phyloP scores from a whole-genome alignment of 2,888 invertebrate genomes.

The Caenorhabditis sinica region DNA sequence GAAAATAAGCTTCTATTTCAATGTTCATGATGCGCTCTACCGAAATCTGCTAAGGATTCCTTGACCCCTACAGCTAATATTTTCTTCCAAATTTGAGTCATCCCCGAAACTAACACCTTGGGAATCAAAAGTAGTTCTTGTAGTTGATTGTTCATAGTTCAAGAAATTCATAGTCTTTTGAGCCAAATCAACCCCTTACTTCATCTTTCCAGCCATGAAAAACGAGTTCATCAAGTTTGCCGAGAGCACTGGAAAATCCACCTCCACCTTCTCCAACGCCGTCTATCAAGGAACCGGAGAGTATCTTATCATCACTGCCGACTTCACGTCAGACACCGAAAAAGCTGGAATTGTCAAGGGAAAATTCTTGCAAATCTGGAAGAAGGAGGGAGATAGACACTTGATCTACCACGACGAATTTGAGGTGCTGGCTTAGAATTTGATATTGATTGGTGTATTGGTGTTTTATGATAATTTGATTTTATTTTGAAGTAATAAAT shows the following conservation, averaged over 20 bases:
- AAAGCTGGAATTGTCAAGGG: conserved; percentile 65
- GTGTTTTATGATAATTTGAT: too few species aligned
- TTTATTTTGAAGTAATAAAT: too few species aligned
- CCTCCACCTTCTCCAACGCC: conserved; percentile 30
- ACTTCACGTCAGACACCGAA: conserved; percentile 59
- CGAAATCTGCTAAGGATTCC: too few species aligned
- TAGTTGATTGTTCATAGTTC: too few species aligned
- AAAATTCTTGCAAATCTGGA: conserved; percentile 69
- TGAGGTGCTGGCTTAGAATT: conserved; percentile 22
- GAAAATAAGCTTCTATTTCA: not conserved
- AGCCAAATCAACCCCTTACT: not conserved
- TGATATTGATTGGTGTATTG: not conserved
- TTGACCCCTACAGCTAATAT: too few species aligned
- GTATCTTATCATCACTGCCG: conserved; percentile 56
- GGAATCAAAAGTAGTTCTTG: too few species aligned
- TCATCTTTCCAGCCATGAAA: conserved; percentile 14
- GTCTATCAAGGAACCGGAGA: conserved; percentile 58
- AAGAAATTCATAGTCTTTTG: too few species aligned
- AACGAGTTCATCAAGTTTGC: conserved; percentile 43
- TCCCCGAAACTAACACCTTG: not conserved
- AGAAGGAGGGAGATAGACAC: conserved; percentile 62
- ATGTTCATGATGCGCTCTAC: not conserved
- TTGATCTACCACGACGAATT: conserved; percentile 69
- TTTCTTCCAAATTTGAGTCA: too few species aligned
- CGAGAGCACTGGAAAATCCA: conserved; percentile 41